These are phyloP conservation scores for Sesamia inferens DNA, from an alignment of 2,888 invertebrate genomes.

Conservation along the genomic window DNA sequence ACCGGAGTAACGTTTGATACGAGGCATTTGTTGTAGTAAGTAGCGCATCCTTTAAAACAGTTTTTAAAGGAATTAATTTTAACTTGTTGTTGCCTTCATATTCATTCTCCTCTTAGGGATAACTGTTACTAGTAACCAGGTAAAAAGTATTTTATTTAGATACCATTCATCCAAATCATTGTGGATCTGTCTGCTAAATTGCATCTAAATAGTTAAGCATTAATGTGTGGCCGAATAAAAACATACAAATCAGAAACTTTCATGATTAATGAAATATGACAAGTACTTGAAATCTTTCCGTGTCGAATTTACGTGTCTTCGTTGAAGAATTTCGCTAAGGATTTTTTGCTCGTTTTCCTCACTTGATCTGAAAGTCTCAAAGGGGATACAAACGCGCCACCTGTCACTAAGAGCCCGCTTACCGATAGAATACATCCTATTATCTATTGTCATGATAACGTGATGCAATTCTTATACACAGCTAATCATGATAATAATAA, in stretches of 20 bases:
- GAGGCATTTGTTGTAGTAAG: constrained; percentile 29
- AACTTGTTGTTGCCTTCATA: background rate
- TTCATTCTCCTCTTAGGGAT: too few species aligned
- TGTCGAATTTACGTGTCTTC: constrained; percentile 9
- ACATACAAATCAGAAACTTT: background rate
- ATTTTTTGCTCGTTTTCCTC: constrained; percentile 24
- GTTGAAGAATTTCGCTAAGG: constrained; percentile 9
- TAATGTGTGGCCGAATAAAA: background rate
- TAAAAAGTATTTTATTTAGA: background rate
- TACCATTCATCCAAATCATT: background rate
- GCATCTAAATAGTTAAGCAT: too few species aligned
- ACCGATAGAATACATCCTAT: constrained; percentile 40
- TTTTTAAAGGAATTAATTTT: constrained; percentile 7
- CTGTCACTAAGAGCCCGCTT: constrained; percentile 33
- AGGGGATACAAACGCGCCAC: constrained; percentile 32
- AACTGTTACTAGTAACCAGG: background rate
- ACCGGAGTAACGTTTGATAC: constrained; percentile 33
- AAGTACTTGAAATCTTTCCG: constrained; percentile 16
- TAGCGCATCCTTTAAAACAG: constrained; percentile 20
- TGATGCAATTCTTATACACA: constrained; percentile 12
- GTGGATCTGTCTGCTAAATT: background rate
- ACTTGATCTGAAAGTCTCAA: constrained; percentile 47
- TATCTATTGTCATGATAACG: constrained; percentile 35
- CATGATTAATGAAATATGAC: too few species aligned
- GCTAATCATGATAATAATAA: background rate